Percentiles rank a stretch among this genome's conserved stretches.
phyloP scores from a whole-genome alignment of 1,140 invertebrate species.

The Belonocnema kinseyi region DNA sequence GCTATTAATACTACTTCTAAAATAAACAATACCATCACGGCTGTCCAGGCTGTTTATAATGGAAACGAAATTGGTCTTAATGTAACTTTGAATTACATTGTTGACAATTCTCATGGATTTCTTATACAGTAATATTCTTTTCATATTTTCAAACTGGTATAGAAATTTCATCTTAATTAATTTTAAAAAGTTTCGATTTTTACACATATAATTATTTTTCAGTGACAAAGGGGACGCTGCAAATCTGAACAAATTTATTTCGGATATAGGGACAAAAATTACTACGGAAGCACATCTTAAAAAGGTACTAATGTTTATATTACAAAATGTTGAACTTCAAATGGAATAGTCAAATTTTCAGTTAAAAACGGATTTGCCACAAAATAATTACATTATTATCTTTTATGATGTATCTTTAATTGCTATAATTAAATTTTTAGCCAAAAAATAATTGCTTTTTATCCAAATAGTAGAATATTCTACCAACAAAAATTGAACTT shows the following conservation, averaged over 20 bases:
- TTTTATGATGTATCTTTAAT: too few species aligned
- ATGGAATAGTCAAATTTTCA: too few species aligned
- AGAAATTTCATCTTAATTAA: too few species aligned
- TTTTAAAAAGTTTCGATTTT: neutral
- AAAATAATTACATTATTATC: too few species aligned
- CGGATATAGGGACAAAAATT: neutral
- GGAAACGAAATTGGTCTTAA: slow-evolving; percentile 40
- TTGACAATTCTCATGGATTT: slow-evolving; percentile 31
- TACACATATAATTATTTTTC: neutral
- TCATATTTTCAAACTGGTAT: neutral
- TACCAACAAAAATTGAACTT: too few species aligned
- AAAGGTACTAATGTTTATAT: neutral
- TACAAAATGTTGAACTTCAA: neutral
- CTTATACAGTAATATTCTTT: neutral
- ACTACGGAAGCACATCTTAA: neutral
- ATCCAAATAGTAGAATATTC: too few species aligned
- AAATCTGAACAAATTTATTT: neutral
- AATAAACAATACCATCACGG: neutral
- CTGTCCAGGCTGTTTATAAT: slow-evolving; percentile 28
- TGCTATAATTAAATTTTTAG: too few species aligned
- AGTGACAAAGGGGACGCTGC: neutral
- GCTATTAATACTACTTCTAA: neutral
- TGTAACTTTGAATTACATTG: slow-evolving; percentile 39
- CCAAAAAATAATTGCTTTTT: too few species aligned
- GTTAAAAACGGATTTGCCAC: too few species aligned